Base-by-base conservation (phyloP, 2,797 vertebrate species). In the Aythya fuligula region DNA sequence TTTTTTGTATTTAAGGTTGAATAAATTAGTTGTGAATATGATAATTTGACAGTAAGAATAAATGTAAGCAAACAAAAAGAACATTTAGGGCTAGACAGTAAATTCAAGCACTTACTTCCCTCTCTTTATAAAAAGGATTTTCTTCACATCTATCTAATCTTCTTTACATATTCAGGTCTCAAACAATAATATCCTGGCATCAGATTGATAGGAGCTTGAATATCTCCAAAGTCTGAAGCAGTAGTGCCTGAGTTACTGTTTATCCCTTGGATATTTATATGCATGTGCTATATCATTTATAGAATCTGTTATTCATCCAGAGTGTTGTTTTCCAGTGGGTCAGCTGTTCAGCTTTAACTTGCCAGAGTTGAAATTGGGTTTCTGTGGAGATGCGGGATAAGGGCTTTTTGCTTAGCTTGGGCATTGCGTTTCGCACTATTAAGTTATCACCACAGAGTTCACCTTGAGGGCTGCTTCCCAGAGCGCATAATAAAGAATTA, bases 201-300 rank as follows among this genome's bases (percentile, higher is more conserved):
- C 73, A 86, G 43, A 79, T 2, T 72, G 72, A 87, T 30, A 38
- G 19, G n/a, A 87, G 39, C 47, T 71, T 79, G 62, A 83, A 11
- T 89, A 79, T 71, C 30, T 65, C 65, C 14, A 6, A 28, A 87
- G 62, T 27, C 70, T 82, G 64, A 91, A 86, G 82, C 66, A 86
- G 58, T 30, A 73, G 24, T 9, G 16, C 53, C 60, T 93, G 80
- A 76, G 43, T 91, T 94, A 93, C 27, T 88, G 80, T 84, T 94
- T 86, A 90, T 86, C 36, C 56, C 77, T 78, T 88, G 79, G 73
- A 60, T 93, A 90, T 96, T 88, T 91, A 93, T 79, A 93, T 45
- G 53, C 32, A 66, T 16, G 17, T 60, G 41, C 47, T 78, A 9
- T 66, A 91, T 84, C 34, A 88, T 91, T 88, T 93, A 84, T 39